Conservation (phyloP, 1,140 invertebrate genomes). For the Meloidogyne exigua region DNA sequence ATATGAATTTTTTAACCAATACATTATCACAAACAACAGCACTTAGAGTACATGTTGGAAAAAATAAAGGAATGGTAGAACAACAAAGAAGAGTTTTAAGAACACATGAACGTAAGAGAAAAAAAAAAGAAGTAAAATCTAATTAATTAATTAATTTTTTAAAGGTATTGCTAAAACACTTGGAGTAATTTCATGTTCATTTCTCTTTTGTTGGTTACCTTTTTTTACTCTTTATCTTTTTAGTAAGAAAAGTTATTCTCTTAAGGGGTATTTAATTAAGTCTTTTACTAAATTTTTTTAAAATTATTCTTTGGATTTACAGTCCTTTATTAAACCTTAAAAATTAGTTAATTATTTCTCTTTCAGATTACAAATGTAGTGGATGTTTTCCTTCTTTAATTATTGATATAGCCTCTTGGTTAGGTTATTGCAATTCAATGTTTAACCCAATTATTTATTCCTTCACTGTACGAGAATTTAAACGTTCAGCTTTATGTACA, state of each 20-base stretch:
- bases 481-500: slow-evolving; percentile 57
- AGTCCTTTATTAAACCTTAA: no score
- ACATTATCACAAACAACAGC: slow-evolving; percentile 53
- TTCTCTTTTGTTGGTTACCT: slow-evolving; percentile 67
- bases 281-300: no score
- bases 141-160: neutral
- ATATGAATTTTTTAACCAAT: slow-evolving; percentile 63
- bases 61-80: slow-evolving; percentile 63
- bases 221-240: slow-evolving; percentile 67
- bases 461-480: slow-evolving; percentile 64
- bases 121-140: neutral
- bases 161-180: slow-evolving; percentile 67
- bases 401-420: slow-evolving; percentile 62
- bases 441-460: slow-evolving; percentile 64
- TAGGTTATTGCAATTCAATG: slow-evolving; percentile 64
- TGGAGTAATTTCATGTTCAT: slow-evolving; percentile 66
- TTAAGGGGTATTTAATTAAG: no score
- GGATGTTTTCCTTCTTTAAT: slow-evolving; percentile 57
- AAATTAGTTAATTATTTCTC: slow-evolving; percentile 18
- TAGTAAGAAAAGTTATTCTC: slow-evolving; percentile 39
- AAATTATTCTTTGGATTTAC: no score
- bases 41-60: slow-evolving; percentile 59
- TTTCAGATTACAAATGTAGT: slow-evolving; percentile 55
- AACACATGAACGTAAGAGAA: slow-evolving; percentile 59
- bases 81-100: slow-evolving; percentile 59